Base-by-base conservation (phyloP, 2,113 vertebrate species). In the Rafetus swinhoei region DNA sequence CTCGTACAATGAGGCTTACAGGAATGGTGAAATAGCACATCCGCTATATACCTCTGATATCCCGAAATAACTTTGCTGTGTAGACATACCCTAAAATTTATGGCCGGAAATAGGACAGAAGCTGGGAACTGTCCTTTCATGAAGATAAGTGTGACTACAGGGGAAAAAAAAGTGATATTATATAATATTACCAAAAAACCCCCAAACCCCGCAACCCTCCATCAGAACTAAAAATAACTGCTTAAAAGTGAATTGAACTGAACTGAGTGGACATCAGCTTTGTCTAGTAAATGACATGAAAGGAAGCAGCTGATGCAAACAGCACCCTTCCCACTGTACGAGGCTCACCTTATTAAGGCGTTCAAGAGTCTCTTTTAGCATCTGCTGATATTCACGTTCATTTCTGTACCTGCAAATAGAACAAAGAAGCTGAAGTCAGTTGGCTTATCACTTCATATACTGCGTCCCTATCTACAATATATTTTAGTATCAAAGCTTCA, bases 341-440 rank as follows among this genome's bases (percentile, higher is more conserved):
- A 62, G 50, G 52, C 97, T 97, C 94, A 99, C 99, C 98, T 99
- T 99, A 95, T 99, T 99, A 83, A 99, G 98, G 24, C 98, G 98
- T 83, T 99, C 99, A 94, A 99, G 98, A 27, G 98, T 99, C 55
- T 97, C 96, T 87, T 98, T 98, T 1, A 99, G 98, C 86, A 98
- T 97, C 89, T 99, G 98, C 82, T 99, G 99, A 96, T 98, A 99
- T 55, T 99, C 99, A 95, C 99, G 99, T 97, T 99, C 99, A n/a
- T 99, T 99, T 98, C 97, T 99, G 74, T 99, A 99, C 96, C 99
- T 99, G 97, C 50, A 97, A 83, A 97, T 0, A 45, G 29, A 86
- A 93, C 83, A 96, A 72, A 93, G 11, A 89, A 93, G 62, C 60
- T 24, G 69, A 54, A 92, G 52, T 57, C 72, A 74, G 90, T 9